phyloP scores from a whole-genome alignment of 1,140 invertebrate species.

The Matsumurasca onukii region DNA sequence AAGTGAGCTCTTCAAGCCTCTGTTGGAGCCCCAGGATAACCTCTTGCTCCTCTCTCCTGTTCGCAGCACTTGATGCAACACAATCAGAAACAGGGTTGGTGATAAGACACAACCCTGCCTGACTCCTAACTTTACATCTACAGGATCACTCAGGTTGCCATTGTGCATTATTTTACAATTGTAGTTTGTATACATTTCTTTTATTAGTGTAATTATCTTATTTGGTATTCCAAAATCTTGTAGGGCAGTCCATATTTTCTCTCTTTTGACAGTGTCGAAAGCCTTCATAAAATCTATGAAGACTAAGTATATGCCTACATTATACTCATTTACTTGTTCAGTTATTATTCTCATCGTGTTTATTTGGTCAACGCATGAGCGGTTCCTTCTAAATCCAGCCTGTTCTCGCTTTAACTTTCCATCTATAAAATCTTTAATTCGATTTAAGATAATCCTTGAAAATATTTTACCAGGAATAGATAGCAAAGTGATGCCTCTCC shows the following conservation, averaged over 20 bases:
- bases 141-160: slow-evolving; percentile 9
- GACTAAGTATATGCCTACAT: background rate
- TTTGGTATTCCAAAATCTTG: slow-evolving; percentile 2
- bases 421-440: slow-evolving; percentile 28
- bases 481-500: slow-evolving; percentile 30
- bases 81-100: too few species aligned
- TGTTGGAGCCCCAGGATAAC: too few species aligned
- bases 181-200: background rate
- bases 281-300: slow-evolving; percentile 14
- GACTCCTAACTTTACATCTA: slow-evolving; percentile 10
- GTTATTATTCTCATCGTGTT: slow-evolving; percentile 29
- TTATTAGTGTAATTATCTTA: slow-evolving; percentile 11
- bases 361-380: slow-evolving; percentile 23
- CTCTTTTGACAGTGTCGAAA: background rate
- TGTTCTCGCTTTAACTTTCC: slow-evolving; percentile 22
- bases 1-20: too few species aligned
- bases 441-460: slow-evolving; percentile 22
- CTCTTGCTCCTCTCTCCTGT: too few species aligned
- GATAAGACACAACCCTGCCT: slow-evolving; percentile 13
- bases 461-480: slow-evolving; percentile 28
- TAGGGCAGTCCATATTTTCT: slow-evolving; percentile 2
- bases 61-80: too few species aligned
- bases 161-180: slow-evolving; percentile 8
- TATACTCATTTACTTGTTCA: slow-evolving; percentile 16
- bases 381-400: slow-evolving; percentile 19